Conservation (phyloP, 2,888 invertebrate species). For the Minunthozetes semirufus region DNA sequence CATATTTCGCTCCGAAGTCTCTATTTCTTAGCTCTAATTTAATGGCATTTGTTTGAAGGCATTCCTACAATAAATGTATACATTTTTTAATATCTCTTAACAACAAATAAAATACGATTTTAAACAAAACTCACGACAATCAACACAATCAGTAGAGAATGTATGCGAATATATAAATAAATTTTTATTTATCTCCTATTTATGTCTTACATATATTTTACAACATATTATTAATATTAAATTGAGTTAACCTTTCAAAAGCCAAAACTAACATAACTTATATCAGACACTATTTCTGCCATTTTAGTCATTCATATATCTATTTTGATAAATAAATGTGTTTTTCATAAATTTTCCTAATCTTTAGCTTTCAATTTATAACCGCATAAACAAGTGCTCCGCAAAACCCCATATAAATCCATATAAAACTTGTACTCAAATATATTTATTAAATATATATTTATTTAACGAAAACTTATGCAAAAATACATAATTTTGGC, state of each 20-base stretch:
- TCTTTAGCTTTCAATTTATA: constrained; percentile 12
- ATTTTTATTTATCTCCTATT: not conserved
- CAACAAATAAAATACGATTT: not conserved
- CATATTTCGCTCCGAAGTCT: not conserved
- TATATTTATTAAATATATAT: not conserved
- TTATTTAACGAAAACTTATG: not conserved
- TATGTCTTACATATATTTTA: constrained; percentile 1
- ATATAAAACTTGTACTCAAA: not conserved
- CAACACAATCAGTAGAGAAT: not conserved
- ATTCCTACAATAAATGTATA: not conserved
- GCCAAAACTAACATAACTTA: not conserved
- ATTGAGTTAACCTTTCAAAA: constrained; percentile 11
- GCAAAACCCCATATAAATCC: not conserved
- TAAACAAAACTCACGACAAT: not conserved
- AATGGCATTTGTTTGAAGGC: not conserved
- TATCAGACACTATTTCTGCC: not conserved
- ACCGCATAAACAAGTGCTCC: constrained; percentile 7
- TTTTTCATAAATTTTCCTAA: constrained; percentile 10
- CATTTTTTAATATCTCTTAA: too few species aligned
- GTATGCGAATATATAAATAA: constrained; percentile 8
- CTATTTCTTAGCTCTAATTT: not conserved
- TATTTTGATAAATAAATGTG: not conserved
- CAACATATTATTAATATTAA: constrained; percentile 16
- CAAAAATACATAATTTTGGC: not conserved
- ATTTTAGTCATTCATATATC: not conserved